Evolutionary conservation across 2,888 invertebrate genomes (phyloP).

Genomic region (Argyresthia goedartella): DNA sequence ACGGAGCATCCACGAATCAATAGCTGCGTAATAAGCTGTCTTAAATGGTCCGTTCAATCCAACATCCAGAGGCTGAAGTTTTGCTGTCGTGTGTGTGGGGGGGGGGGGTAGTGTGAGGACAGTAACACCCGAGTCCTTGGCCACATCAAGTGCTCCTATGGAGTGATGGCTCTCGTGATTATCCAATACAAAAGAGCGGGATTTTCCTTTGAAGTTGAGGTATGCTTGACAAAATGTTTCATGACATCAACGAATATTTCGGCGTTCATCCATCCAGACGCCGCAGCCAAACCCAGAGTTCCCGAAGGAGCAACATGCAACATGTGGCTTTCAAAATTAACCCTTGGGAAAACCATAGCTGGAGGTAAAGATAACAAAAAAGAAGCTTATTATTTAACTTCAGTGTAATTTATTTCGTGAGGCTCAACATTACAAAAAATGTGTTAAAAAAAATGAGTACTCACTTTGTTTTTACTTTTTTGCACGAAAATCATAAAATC

Average conservation of each 20-base stretch:
- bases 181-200: constrained; percentile 22
- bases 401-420: too few relatives aligned
- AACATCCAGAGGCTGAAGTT: constrained; percentile 40
- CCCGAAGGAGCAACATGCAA: constrained; percentile 25
- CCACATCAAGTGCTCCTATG: constrained; percentile 19
- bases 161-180: constrained; percentile 26
- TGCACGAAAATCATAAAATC: too few relatives aligned
- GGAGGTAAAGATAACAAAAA: too few relatives aligned
- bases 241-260: constrained; percentile 24
- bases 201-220: constrained; percentile 15
- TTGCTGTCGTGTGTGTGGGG: constrained; percentile 39
- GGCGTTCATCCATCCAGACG: constrained; percentile 27
- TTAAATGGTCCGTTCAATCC: constrained; percentile 37
- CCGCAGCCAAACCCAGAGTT: constrained; percentile 24
- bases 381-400: too few relatives aligned
- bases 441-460: background rate
- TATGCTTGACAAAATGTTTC: constrained; percentile 25
- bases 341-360: constrained; percentile 23
- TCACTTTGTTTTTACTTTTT: too few relatives aligned
- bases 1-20: constrained; percentile 28
- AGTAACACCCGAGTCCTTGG: constrained; percentile 28
- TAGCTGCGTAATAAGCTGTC: constrained; percentile 20
- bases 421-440: background rate
- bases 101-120: constrained; percentile 35
- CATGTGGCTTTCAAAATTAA: constrained; percentile 22